These are phyloP conservation scores for Phataginus tricuspis DNA, from an alignment of 2,797 vertebrate species.

Conservation along the genomic window DNA sequence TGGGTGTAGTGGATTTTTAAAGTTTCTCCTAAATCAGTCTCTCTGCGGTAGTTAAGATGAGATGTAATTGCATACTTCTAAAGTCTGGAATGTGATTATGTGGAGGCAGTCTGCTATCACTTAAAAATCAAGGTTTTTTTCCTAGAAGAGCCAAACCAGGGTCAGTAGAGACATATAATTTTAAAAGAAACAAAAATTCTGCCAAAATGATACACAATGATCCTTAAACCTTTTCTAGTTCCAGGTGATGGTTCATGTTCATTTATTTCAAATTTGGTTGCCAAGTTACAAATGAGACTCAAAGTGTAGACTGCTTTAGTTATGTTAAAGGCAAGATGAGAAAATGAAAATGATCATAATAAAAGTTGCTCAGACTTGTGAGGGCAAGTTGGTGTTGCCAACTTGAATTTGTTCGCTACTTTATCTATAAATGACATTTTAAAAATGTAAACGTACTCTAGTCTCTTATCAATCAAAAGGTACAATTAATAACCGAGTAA, in stretches of 20 bases:
- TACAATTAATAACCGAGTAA: not conserved
- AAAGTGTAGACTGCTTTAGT: not conserved
- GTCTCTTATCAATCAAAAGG: conserved; percentile 13
- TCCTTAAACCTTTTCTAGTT: not conserved
- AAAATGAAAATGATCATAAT: not conserved
- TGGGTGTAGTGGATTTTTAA: not conserved
- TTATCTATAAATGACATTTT: conserved; percentile 23
- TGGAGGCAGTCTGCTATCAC: not conserved
- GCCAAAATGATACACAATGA: not conserved
- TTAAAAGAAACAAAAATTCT: conserved; percentile 26
- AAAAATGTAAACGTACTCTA: not conserved
- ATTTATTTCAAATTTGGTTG: conserved; percentile 29
- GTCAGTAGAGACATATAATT: not conserved
- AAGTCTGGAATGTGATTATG: not conserved
- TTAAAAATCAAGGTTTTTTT: conserved; percentile 44
- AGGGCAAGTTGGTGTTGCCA: not conserved
- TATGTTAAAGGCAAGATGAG: not conserved
- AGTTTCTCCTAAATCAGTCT: not conserved
- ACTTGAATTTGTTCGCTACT: not conserved
- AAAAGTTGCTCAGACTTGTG: conserved; percentile 8
- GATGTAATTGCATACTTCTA: not conserved
- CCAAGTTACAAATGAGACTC: not conserved
- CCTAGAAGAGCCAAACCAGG: conserved; percentile 12
- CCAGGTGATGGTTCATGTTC: not conserved
- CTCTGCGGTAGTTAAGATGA: not conserved